Percentiles rank a stretch among this genome's conserved stretches.
Evolutionary conservation across 2,797 vertebrate species (phyloP).

Genomic region (Calcarius lapponicus): DNA sequence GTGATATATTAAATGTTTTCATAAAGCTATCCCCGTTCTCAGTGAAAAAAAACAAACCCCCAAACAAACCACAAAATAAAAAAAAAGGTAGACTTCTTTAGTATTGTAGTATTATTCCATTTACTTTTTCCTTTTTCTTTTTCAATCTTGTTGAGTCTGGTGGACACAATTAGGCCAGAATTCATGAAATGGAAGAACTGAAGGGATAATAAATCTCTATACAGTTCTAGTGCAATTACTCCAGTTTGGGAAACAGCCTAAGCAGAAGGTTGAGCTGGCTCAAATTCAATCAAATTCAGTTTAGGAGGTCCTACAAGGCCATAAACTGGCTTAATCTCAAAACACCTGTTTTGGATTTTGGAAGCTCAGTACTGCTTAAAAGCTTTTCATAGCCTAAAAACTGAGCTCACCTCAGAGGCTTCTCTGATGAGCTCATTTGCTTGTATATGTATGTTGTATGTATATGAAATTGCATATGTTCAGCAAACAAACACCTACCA

Average conservation of each 20-base stretch:
- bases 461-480: not conserved
- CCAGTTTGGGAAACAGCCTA: not conserved
- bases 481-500: not conserved
- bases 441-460: not conserved
- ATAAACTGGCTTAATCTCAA: not conserved
- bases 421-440: not conserved
- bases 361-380: not conserved
- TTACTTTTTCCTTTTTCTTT: not conserved
- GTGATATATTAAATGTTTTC: not conserved
- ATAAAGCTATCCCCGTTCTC: not conserved
- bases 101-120: not conserved
- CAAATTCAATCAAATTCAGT: constrained; percentile 1
- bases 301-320: not conserved
- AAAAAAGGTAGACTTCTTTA: not conserved
- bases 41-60: not conserved
- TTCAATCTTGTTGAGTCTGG: not conserved
- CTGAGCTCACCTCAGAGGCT: not conserved
- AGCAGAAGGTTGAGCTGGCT: constrained; percentile 5
- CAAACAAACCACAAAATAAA: not conserved
- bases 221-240: not conserved
- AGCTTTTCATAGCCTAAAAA: not conserved
- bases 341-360: not conserved
- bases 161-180: not conserved
- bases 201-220: constrained; percentile 1
- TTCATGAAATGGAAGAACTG: not conserved